Conservation (phyloP, 2,888 invertebrate species). For the Diplolepis rosae region DNA sequence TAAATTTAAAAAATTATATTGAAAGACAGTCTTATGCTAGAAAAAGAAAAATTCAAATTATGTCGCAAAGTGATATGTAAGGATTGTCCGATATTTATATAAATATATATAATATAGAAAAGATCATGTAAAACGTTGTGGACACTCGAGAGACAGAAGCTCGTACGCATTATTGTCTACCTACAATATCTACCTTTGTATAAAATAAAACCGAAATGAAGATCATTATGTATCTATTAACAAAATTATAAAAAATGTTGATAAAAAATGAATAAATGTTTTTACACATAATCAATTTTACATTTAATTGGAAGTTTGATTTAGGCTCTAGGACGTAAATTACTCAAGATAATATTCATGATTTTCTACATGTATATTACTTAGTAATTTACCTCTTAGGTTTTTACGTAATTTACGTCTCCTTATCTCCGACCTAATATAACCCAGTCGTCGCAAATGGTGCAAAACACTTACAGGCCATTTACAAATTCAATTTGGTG, state of each 20-base stretch:
- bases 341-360: no score
- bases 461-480: no score
- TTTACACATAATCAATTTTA: constrained; percentile 59
- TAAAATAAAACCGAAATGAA: constrained; percentile 63
- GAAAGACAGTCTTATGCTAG: constrained; percentile 35
- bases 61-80: constrained; percentile 54
- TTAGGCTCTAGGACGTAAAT: no score
- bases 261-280: constrained; percentile 72
- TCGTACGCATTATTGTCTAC: constrained; percentile 58
- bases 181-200: constrained; percentile 66
- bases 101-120: constrained; percentile 48
- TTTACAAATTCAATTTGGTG: no score
- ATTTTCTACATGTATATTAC: no score
- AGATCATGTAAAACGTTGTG: constrained; percentile 40
- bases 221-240: constrained; percentile 68
- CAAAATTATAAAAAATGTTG: constrained; percentile 71
- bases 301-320: no score
- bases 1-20: constrained; percentile 26
- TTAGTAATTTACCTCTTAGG: no score
- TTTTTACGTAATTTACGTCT: no score
- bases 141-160: constrained; percentile 52
- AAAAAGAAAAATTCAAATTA: constrained; percentile 49
- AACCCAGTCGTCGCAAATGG: no score
- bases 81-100: constrained; percentile 56
- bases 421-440: no score